phyloP scores from a whole-genome alignment of 2,113 vertebrate genomes.

The Osmerus mordax region DNA sequence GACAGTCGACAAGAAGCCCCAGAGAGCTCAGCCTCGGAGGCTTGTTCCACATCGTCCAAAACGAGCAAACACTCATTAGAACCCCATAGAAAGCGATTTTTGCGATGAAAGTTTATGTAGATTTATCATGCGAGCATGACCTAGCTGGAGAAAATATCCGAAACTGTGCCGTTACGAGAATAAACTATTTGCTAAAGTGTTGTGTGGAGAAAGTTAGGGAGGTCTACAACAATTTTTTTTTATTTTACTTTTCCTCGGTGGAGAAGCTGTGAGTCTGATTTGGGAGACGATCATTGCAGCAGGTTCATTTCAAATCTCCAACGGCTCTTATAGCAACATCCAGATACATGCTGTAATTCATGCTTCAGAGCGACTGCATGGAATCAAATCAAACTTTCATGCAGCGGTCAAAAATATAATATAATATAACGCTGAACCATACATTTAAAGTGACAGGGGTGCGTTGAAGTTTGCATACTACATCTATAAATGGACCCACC shows the following conservation, averaged over 20 bases:
- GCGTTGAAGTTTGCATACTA: constrained; percentile 30
- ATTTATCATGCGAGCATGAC: neutral
- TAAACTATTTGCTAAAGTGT: neutral
- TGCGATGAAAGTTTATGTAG: neutral
- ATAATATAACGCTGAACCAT: neutral
- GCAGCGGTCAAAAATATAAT: neutral
- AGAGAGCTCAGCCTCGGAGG: constrained; percentile 1
- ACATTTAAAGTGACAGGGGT: neutral
- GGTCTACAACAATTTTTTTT: neutral
- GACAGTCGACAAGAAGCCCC: neutral
- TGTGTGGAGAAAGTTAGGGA: neutral
- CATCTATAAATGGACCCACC: constrained; percentile 46
- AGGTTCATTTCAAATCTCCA: no score
- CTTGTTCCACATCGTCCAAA: neutral
- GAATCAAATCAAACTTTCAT: neutral
- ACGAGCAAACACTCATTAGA: constrained; percentile 4
- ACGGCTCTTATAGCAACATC: no score
- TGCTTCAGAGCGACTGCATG: neutral
- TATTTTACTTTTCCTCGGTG: no score
- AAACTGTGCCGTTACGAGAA: neutral
- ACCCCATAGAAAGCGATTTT: neutral
- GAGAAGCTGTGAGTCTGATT: no score
- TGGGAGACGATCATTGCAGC: no score
- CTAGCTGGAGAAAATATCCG: neutral
- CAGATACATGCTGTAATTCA: no score